phyloP scores from a whole-genome alignment of 2,113 vertebrate genomes.

The Microtus montanus region DNA sequence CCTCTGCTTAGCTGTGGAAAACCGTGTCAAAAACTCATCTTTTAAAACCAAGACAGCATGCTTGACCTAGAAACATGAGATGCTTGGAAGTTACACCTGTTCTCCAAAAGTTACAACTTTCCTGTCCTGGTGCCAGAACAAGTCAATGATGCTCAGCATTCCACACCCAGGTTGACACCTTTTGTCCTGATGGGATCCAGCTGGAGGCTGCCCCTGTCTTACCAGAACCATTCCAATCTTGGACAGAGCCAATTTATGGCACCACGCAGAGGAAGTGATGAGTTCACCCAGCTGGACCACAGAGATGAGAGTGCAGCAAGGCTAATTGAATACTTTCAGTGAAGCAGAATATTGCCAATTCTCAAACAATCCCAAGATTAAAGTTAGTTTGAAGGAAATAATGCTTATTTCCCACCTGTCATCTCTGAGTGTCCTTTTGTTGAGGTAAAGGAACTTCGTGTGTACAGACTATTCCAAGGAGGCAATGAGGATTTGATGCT shows the following conservation, averaged over 20 bases:
- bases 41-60: neutral
- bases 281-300: neutral
- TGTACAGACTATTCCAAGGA: neutral
- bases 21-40: neutral
- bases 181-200: slow-evolving; percentile 37
- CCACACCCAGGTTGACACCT: neutral
- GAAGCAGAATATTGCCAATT: slow-evolving; percentile 38
- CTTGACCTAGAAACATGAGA: neutral
- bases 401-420: neutral
- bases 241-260: slow-evolving; percentile 36
- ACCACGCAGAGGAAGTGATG: neutral
- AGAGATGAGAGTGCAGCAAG: neutral
- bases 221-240: neutral
- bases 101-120: neutral
- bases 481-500: neutral
- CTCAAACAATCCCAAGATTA: slow-evolving; percentile 11
- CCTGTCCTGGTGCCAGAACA: neutral
- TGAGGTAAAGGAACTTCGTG: neutral
- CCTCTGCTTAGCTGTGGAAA: neutral
- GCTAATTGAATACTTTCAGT: neutral
- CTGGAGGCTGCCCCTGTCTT: neutral
- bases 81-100: neutral
- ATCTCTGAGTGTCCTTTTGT: neutral
- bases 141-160: neutral
- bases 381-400: slow-evolving; percentile 34